Percentiles rank a stretch among this genome's conserved stretches.
Conservation (phyloP, 1,140 invertebrate species). For the Drosophila sp. region DNA sequence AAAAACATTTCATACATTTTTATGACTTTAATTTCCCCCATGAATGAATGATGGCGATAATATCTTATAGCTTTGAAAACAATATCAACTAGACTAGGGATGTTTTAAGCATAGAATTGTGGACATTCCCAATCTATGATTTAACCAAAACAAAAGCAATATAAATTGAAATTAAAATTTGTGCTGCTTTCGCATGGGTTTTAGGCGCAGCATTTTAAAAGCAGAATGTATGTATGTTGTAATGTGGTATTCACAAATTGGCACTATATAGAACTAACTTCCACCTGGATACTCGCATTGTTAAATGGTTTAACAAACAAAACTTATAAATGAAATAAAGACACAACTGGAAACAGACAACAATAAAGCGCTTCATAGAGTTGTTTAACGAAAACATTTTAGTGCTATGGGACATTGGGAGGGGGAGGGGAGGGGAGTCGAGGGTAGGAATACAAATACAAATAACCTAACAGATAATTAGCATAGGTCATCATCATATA, state of each 20-base stretch:
- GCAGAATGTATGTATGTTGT: constrained; percentile 29
- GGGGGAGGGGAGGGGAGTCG: neutral
- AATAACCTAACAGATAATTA: constrained; percentile 36
- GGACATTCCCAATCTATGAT: neutral
- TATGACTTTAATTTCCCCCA: neutral
- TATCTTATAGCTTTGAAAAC: neutral
- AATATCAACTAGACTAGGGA: neutral
- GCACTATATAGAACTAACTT: constrained; percentile 41
- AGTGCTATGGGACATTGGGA: constrained; percentile 45
- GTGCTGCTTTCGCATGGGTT: neutral
- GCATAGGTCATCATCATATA: constrained; percentile 32
- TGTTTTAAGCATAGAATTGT: neutral
- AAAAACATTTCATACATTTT: neutral
- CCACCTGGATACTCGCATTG: constrained; percentile 27
- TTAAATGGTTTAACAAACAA: constrained; percentile 45
- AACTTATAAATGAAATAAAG: constrained; percentile 53
- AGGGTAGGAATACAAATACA: constrained; percentile 33
- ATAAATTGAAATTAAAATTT: neutral
- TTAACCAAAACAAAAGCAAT: neutral
- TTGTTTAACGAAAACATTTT: constrained; percentile 48
- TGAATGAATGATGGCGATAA: neutral
- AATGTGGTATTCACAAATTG: constrained; percentile 57
- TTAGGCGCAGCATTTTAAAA: constrained; percentile 6
- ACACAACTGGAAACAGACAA: constrained; percentile 72
- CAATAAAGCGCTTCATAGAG: constrained; percentile 60